phyloP scores from a whole-genome alignment of 2,888 invertebrate genomes.

The Ophonus ardosiacus region DNA sequence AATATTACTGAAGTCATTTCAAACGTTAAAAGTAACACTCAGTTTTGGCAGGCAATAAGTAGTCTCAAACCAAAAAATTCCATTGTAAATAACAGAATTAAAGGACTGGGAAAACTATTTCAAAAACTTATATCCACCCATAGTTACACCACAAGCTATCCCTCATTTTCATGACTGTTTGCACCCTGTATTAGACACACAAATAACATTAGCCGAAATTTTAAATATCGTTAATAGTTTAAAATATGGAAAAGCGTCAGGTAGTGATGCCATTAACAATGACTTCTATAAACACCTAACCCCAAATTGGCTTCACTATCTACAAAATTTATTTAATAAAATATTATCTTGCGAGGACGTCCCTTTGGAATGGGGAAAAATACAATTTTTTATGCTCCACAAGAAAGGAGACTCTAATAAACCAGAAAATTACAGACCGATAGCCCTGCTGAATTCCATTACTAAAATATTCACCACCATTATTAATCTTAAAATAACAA shows the following conservation, averaged over 20 bases:
- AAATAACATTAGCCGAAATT: conserved; percentile 7
- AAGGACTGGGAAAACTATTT: neutral
- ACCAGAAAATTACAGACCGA: conserved; percentile 66
- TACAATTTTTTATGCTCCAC: neutral
- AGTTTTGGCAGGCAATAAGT: conserved; percentile 1
- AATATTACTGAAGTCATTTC: neutral
- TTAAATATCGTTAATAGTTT: neutral
- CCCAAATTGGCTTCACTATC: too few relatives aligned
- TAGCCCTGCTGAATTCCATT: conserved; percentile 65
- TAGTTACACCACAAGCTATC: neutral
- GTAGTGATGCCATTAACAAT: too few relatives aligned
- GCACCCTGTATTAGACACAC: conserved; percentile 23
- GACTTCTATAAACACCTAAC: too few relatives aligned
- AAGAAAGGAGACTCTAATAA: conserved; percentile 62
- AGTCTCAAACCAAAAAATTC: neutral
- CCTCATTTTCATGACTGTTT: neutral
- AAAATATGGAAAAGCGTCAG: too few relatives aligned
- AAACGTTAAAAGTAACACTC: neutral
- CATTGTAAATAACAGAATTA: neutral
- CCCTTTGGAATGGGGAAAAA: too few relatives aligned
- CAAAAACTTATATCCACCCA: neutral
- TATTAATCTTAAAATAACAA: too few relatives aligned
- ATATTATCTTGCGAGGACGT: too few relatives aligned
- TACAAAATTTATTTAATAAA: too few relatives aligned
- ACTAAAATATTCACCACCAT: conserved; percentile 67